Evolutionary conservation across 2,888 invertebrate genomes (phyloP).

Genomic region (Hirtodrosophila trivittata): DNA sequence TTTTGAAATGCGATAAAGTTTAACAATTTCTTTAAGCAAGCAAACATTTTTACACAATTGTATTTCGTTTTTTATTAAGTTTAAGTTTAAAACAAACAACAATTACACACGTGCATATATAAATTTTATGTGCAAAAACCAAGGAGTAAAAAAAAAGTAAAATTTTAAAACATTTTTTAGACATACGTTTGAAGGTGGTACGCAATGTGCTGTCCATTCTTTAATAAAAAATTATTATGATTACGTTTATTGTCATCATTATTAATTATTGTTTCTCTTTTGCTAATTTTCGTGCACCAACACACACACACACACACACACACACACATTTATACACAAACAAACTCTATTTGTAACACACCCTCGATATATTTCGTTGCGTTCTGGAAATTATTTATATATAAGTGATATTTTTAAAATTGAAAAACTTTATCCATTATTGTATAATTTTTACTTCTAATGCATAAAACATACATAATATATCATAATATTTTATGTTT

Average conservation of each 20-base stretch:
- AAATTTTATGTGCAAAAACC: constrained; percentile 4
- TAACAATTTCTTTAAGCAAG: constrained; percentile 56
- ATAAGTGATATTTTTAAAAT: constrained; percentile 79
- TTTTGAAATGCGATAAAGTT: constrained; percentile 73
- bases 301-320: constrained; percentile 27
- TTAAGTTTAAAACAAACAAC: constrained; percentile 60
- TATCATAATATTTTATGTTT: constrained; percentile 69
- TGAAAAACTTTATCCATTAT: constrained; percentile 63
- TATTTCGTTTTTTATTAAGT: constrained; percentile 76
- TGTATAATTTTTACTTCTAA: constrained; percentile 73
- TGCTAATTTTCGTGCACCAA: constrained; percentile 50
- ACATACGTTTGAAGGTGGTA: neutral
- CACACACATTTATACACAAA: constrained; percentile 14
- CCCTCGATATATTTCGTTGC: constrained; percentile 70
- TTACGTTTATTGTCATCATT: constrained; percentile 48
- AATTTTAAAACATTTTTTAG: constrained; percentile 17
- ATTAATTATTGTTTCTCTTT: constrained; percentile 50
- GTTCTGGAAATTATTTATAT: constrained; percentile 81
- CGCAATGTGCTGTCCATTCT: neutral
- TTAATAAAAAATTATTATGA: constrained; percentile 31
- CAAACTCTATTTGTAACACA: constrained; percentile 25
- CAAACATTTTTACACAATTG: constrained; percentile 76
- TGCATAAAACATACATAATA: constrained; percentile 53
- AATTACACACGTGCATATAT: constrained; percentile 26
- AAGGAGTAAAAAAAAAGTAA: constrained; percentile 10